Conservation (phyloP, 64 coral and sea anemone genomes). For the Porites australiensis region DNA sequence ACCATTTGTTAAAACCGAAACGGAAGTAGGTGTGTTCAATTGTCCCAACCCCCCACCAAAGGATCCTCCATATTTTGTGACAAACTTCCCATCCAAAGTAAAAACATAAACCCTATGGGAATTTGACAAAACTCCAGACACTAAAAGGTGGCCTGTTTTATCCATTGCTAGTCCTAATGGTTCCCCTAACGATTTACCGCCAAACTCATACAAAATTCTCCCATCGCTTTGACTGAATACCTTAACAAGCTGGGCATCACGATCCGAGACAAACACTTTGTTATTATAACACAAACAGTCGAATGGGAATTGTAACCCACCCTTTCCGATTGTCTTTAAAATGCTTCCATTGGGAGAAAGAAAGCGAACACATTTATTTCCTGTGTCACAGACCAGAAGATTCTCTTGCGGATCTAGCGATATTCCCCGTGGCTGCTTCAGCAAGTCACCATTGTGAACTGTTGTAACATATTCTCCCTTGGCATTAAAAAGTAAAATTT, state of each 20-base stretch:
- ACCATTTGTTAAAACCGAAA: not conserved
- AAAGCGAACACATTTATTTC: not conserved
- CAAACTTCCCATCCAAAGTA: conserved; percentile 19
- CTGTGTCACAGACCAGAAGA: conserved; percentile 14
- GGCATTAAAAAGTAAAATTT: conserved; percentile 1
- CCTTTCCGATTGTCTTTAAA: not conserved
- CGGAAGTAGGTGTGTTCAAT: not conserved
- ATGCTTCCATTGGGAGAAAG: not conserved
- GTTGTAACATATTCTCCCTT: conserved; percentile 24
- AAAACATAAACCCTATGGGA: conserved; percentile 10
- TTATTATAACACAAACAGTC: conserved; percentile 5
- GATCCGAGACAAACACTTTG: conserved; percentile 30
- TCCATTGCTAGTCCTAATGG: conserved; percentile 47
- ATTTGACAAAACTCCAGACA: not conserved
- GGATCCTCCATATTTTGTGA: not conserved
- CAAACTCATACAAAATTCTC: conserved; percentile 33
- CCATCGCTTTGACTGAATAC: not conserved
- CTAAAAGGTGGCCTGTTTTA: conserved; percentile 22
- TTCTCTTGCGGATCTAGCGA: conserved; percentile 10
- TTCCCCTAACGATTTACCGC: not conserved
- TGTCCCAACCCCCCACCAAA: not conserved
- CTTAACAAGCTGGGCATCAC: not conserved
- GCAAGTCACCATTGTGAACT: not conserved
- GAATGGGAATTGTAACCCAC: not conserved
- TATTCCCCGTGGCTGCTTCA: conserved; percentile 18